Base-by-base conservation (phyloP, 2,888 invertebrate species). In the Ctenicera cuprea region DNA sequence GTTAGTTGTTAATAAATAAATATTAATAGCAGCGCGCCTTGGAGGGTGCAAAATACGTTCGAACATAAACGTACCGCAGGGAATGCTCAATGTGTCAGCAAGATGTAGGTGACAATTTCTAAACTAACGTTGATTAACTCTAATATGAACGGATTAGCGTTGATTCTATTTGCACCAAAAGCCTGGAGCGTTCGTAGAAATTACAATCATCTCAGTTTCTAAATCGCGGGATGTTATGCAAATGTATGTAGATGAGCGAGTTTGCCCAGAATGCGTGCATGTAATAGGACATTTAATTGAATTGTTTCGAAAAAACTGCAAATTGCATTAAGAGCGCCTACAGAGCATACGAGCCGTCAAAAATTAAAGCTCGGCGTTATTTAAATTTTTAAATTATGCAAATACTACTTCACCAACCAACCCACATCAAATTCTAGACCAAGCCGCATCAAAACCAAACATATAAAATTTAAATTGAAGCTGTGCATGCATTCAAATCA, bases 151-250 rank as follows among this genome's bases (percentile, higher is more conserved):
- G 64, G 69, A 73, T 73, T 73, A 73, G 52, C 59, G 57, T 62
- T 69, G 65, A 73, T 69, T 64, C 59, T 69, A 69, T 73, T 69
- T 70, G 30, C 43, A 11, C 26, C 63, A 54, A 73, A 73, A 52
- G 68, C 68, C 57, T 41, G 30, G 22, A 30, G 52, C 50, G 73
- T 45, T 57, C 38, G 52, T 59, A 63, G 64, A 73, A 73, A 73
- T 73, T 73, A 69, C 59, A 66, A 64, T 48, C 68, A 71, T 74
- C 70, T 74, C 74, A 54, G 65, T 74, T 70, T 71, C 62, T 62
- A 67, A 74, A 74, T 74, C 70, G 62, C 54, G 38, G 37, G 57
- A 61, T 63, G 65, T 52, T 73, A 69, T 73, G 74, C 67, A 74
- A 74, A 74, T 74, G 11, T 62, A 74, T 74, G 70, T 38, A 74